phyloP scores from a whole-genome alignment of 2,113 vertebrate genomes.

The Jacana jacana region DNA sequence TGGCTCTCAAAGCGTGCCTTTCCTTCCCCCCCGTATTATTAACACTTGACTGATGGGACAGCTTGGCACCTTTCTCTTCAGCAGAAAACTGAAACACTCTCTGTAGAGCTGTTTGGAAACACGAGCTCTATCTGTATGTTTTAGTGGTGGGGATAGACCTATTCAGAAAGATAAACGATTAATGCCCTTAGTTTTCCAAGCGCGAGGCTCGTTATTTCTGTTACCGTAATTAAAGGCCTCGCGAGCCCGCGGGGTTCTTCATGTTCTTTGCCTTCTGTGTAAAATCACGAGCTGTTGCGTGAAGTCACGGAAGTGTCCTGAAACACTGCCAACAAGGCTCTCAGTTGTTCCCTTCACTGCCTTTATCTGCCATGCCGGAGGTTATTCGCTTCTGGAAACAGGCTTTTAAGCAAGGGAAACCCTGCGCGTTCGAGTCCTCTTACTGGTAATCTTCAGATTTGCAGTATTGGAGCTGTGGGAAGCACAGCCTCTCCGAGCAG shows the following conservation, averaged over 20 bases:
- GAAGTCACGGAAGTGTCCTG: neutral
- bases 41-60: neutral
- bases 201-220: neutral
- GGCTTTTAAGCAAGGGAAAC: neutral
- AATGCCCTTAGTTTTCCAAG: neutral
- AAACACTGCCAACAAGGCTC: neutral
- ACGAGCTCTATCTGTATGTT: neutral
- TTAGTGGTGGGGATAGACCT: neutral
- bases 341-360: neutral
- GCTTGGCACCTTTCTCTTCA: neutral
- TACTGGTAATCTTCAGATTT: neutral
- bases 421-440: neutral
- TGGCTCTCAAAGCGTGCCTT: neutral
- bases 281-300: neutral
- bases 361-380: neutral
- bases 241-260: neutral
- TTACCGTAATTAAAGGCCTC: neutral
- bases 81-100: neutral
- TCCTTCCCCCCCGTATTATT: neutral
- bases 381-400: neutral
- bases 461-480: neutral
- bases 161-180: neutral
- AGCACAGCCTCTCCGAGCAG: neutral
- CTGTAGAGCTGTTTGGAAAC: neutral
- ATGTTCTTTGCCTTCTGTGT: neutral